phyloP scores from a whole-genome alignment of 92 coral and sea anemone genomes.

The Chrysogorgia sp. region DNA sequence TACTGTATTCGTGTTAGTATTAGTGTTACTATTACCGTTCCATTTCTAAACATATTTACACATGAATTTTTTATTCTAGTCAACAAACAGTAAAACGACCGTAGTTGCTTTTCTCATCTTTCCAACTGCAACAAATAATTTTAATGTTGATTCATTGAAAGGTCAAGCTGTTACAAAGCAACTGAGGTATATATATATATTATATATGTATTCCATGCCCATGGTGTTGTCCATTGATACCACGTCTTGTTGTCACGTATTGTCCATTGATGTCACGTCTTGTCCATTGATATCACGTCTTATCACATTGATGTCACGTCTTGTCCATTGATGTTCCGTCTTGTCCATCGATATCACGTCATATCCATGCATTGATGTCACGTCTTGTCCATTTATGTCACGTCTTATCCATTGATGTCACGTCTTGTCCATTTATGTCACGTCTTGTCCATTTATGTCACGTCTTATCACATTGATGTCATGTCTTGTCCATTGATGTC shows the following conservation, averaged over 20 bases:
- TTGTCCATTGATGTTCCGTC: too few species aligned
- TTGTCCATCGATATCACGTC: too few species aligned
- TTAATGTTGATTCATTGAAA: constrained; percentile 90
- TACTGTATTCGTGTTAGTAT: too few species aligned
- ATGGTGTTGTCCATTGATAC: neutral
- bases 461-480: neutral
- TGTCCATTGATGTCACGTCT: neutral
- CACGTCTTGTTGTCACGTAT: neutral
- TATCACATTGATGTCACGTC: neutral
- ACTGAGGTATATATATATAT: constrained; percentile 50
- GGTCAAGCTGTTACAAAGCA: constrained; percentile 98
- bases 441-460: too few species aligned
- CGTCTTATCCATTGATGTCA: too few species aligned
- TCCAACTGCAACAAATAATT: constrained; percentile 89
- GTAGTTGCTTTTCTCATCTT: constrained; percentile 95
- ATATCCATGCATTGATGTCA: too few species aligned
- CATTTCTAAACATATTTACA: neutral
- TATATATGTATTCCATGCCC: constrained; percentile 42
- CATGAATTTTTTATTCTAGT: constrained; percentile 54
- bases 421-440: neutral
- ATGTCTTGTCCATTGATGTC: too few species aligned
- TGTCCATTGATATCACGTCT: neutral
- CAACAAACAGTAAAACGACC: constrained; percentile 69
- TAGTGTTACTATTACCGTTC: neutral
- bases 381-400: neutral